These are phyloP conservation scores for Acleris emargana DNA, from an alignment of 2,888 invertebrate genomes.

Conservation along the genomic window DNA sequence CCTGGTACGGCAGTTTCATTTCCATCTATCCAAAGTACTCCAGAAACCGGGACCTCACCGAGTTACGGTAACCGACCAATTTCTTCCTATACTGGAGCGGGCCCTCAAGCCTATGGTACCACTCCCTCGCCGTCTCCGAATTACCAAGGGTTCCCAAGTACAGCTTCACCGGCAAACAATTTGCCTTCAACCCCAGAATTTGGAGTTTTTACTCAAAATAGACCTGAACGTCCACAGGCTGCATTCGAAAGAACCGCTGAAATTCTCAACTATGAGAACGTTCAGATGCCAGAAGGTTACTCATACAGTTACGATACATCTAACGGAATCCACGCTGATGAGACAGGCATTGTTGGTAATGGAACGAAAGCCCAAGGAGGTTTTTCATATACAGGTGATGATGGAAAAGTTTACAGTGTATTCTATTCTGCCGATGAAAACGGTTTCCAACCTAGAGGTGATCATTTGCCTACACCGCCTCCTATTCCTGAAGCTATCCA, in stretches of 20 bases:
- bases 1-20: not conserved
- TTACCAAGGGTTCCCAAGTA: constrained; percentile 1
- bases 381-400: constrained; percentile 71
- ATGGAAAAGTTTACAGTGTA: constrained; percentile 67
- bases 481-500: constrained; percentile 70
- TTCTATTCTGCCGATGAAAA: constrained; percentile 72
- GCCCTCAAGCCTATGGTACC: constrained; percentile 8
- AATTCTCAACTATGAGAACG: constrained; percentile 61
- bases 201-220: constrained; percentile 37
- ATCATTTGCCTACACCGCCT: constrained; percentile 72
- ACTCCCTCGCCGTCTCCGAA: constrained; percentile 2
- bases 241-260: constrained; percentile 60
- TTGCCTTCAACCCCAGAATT: constrained; percentile 37
- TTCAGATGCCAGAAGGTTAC: constrained; percentile 60
- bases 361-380: constrained; percentile 67
- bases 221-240: constrained; percentile 55
- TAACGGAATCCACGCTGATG: constrained; percentile 70
- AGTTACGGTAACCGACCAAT: constrained; percentile 12
- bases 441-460: constrained; percentile 67
- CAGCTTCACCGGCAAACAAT: not conserved
- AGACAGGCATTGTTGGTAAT: constrained; percentile 61
- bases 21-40: constrained; percentile 1
- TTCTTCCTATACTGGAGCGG: not conserved
- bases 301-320: constrained; percentile 69
- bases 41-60: not conserved